These are phyloP conservation scores for Ophthalmolycus amberensis DNA, from an alignment of 2,113 vertebrate genomes.

Conservation along the genomic window DNA sequence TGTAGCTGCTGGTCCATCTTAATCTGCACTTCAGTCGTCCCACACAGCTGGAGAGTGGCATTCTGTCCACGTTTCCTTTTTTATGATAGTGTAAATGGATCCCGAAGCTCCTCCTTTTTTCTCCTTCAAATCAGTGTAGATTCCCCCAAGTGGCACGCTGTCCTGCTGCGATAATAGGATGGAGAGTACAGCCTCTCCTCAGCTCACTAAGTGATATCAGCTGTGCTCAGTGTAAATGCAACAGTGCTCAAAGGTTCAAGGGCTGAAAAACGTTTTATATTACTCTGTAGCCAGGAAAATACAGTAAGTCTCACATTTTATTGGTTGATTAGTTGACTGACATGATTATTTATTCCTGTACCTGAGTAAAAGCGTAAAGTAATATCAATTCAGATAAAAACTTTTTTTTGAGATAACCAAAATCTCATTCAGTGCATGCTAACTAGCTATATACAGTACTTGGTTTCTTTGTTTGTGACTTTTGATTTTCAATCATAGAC, in stretches of 20 bases:
- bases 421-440: no score
- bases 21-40: not conserved
- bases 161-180: not conserved
- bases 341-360: not conserved
- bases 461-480: no score
- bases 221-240: no score
- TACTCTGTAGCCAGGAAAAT: not conserved
- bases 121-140: not conserved
- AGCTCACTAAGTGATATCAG: slow-evolving; percentile 4
- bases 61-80: not conserved
- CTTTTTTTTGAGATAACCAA: not conserved
- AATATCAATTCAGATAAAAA: not conserved
- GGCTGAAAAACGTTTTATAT: no score
- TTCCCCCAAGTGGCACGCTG: not conserved
- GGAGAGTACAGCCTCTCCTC: no score
- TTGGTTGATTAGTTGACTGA: not conserved
- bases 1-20: not conserved
- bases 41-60: not conserved
- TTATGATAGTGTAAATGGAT: not conserved
- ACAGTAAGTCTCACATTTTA: not conserved
- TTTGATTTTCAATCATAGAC: no score
- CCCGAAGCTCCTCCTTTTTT: not conserved
- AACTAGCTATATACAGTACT: no score
- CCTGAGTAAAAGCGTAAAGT: not conserved
- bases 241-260: not conserved